Percentiles rank a stretch among this genome's conserved stretches.
Conservation (phyloP, 1,140 invertebrate species). For the Melanaphis sacchari region DNA sequence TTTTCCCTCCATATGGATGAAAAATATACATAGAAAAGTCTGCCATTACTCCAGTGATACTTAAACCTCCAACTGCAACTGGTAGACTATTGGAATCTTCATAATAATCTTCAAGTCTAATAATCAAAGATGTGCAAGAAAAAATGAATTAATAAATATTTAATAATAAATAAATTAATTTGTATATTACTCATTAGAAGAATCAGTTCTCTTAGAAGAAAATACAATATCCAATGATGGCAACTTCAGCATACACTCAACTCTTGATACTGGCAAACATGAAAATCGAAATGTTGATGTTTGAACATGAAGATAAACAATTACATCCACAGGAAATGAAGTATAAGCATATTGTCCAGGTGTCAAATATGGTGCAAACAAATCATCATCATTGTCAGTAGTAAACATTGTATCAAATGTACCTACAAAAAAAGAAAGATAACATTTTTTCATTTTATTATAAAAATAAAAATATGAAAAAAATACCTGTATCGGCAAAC, state of each 20-base stretch:
- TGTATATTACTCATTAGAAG: slow-evolving; percentile 57
- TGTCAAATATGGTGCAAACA: slow-evolving; percentile 64
- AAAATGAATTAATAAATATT: background rate
- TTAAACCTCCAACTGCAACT: slow-evolving; percentile 83
- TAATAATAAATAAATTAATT: background rate
- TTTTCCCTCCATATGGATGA: slow-evolving; percentile 95
- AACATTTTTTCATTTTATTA: background rate
- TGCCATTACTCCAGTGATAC: slow-evolving; percentile 91
- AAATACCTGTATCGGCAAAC: slow-evolving; percentile 50
- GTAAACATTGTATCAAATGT: slow-evolving; percentile 62
- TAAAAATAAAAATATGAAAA: background rate
- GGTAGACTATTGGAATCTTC: slow-evolving; percentile 60
- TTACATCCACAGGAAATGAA: slow-evolving; percentile 97
- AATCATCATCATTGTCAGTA: slow-evolving; percentile 63
- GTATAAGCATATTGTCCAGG: slow-evolving; percentile 84
- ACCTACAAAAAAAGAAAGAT: slow-evolving; percentile 58
- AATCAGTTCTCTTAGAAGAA: slow-evolving; percentile 86
- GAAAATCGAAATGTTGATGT: slow-evolving; percentile 95
- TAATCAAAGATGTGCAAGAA: background rate
- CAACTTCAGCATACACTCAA: slow-evolving; percentile 95
- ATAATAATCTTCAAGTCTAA: slow-evolving; percentile 63
- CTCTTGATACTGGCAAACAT: slow-evolving; percentile 91
- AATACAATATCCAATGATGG: slow-evolving; percentile 86
- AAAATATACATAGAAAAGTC: slow-evolving; percentile 98
- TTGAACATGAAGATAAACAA: slow-evolving; percentile 98